Evolutionary conservation across 1,140 invertebrate species (phyloP).

Genomic region (Pantala flavescens): DNA sequence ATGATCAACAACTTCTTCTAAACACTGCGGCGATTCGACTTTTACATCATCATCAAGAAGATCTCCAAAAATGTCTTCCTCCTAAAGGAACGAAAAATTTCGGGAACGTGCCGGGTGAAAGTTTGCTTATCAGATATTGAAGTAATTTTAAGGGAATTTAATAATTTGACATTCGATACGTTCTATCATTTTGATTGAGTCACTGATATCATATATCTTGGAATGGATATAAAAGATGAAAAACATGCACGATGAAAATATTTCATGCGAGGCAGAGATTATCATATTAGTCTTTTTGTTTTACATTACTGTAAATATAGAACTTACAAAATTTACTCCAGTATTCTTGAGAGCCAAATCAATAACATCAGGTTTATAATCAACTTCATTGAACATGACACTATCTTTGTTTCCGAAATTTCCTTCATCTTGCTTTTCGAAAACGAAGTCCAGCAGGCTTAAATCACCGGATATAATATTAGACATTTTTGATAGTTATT

Average conservation of each 20-base stretch:
- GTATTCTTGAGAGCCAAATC: neutral
- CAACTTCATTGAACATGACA: neutral
- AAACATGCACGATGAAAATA: too few relatives aligned
- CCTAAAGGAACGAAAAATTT: neutral
- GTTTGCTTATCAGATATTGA: too few relatives aligned
- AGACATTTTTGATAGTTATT: neutral
- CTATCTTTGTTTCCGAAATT: neutral
- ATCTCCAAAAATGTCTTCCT: neutral
- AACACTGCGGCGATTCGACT: neutral
- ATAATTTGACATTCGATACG: too few relatives aligned
- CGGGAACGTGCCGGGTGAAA: too few relatives aligned
- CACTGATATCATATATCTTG: too few relatives aligned
- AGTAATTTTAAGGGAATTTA: too few relatives aligned
- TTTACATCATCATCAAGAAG: neutral
- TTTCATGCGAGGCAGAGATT: too few relatives aligned
- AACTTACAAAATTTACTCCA: neutral
- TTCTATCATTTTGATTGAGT: too few relatives aligned
- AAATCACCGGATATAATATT: neutral
- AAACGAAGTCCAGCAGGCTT: slow-evolving; percentile 4
- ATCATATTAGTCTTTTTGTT: too few relatives aligned
- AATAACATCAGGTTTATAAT: slow-evolving; percentile 1
- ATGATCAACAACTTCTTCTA: neutral
- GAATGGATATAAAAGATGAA: too few relatives aligned
- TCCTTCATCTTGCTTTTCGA: neutral
- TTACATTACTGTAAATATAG: too few relatives aligned